Conservation (phyloP, 2,797 vertebrate genomes). For the Chaetodon trifasciatus region DNA sequence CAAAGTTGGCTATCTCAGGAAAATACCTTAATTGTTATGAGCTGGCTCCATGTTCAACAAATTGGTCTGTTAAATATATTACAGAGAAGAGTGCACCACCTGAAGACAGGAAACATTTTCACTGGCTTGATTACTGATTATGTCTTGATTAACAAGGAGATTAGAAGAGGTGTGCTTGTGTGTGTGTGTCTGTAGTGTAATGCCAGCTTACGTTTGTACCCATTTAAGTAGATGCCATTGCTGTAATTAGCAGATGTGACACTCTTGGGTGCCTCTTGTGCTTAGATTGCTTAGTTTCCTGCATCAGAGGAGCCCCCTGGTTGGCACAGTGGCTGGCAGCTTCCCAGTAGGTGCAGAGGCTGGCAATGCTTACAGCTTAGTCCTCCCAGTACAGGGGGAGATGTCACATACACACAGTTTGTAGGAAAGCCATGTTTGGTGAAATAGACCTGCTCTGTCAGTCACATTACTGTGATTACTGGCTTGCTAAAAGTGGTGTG, state of each 20-base stretch:
- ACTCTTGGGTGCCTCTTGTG: constrained; percentile 66
- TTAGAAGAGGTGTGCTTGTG: constrained; percentile 34
- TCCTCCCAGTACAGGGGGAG: constrained; percentile 17
- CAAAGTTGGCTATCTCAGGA: constrained; percentile 13
- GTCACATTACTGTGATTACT: constrained; percentile 9
- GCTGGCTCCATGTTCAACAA: constrained; percentile 51
- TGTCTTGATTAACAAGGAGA: constrained; percentile 64
- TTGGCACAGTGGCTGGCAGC: constrained; percentile 52
- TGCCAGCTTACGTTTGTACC: constrained; percentile 45
- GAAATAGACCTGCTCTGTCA: constrained; percentile 13
- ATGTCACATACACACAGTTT: constrained; percentile 37
- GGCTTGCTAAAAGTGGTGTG: constrained; percentile 1
- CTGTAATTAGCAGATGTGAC: constrained; percentile 83
- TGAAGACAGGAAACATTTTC: constrained; percentile 64
- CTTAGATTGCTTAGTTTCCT: constrained; percentile 61
- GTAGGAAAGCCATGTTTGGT: neutral
- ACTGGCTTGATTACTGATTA: constrained; percentile 79
- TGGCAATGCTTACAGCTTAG: constrained; percentile 46
- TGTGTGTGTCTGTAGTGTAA: constrained; percentile 18
- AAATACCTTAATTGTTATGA: constrained; percentile 16
- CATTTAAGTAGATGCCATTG: constrained; percentile 57
- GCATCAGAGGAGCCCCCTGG: constrained; percentile 44
- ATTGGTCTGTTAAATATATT: constrained; percentile 54
- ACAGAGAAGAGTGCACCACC: constrained; percentile 57
- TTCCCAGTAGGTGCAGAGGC: constrained; percentile 52